Evolutionary conservation across 92 coral and sea anemone genomes (phyloP), one percentile per base, ranked within the genome.

Genomic region (Ricordea florida): DNA sequence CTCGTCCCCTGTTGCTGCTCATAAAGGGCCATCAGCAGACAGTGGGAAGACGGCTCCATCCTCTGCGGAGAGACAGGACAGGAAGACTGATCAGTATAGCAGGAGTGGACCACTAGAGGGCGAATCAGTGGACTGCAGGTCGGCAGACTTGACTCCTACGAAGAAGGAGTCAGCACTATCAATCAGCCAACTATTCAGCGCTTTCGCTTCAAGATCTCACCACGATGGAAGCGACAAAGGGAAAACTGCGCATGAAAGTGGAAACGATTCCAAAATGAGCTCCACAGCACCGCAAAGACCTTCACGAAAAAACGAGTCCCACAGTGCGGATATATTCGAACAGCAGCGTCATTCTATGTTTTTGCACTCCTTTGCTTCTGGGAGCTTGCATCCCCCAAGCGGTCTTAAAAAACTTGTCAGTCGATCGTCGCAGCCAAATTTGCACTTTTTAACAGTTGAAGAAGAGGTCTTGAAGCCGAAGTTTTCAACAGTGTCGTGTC

Each of bases 281-380:
- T n/a, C 33, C 0, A n/a, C 44, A 0, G 23, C 56, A 8, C 11
- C 69, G 1, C 34, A 73, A 50, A 34, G 78, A 27, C 38, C 65
- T 6, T 14, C 65, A 27, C 69, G 33, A 38, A 86, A 64, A 76
- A 78, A 86, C 21, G 85, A 86, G 52, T 66, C 97, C 0, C 93
- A 83, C 10, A 63, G 65, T 17, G 62, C 75, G 6, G 80, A 79
- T 37, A 81, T 88, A 55, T 78, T 83, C 25, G 90, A 83, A 13
- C 97, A 91, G 28, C 93, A 91, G 52, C 50, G 88, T 2, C 90
- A 78, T 29, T 90, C 96, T 10, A 53, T 90, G 92, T 62, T 84
- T 23, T 46, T 84, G 13, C 93, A 88, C 23, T 73, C 93, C 1
- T 51, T 45, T 31, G 69, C 85, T 0, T 79, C 87, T 10, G 85